Percentiles rank a stretch among this genome's conserved stretches.
Evolutionary conservation across 1,140 invertebrate genomes (phyloP).

Genomic region (Trichonephila inaurata): DNA sequence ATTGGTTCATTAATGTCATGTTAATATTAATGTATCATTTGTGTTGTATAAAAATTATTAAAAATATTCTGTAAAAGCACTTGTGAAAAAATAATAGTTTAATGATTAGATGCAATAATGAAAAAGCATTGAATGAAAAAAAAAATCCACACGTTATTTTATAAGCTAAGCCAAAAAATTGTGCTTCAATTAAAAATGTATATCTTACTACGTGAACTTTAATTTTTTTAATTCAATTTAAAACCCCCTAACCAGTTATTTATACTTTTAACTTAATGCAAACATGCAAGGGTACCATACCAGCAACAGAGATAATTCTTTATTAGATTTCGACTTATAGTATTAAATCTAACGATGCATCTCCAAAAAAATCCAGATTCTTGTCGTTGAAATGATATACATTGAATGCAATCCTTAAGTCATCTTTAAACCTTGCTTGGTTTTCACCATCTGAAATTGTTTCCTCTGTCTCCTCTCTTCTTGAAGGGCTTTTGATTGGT

Average conservation of each 20-base stretch:
- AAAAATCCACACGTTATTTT: too few relatives aligned
- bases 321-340: background rate
- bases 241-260: background rate
- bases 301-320: background rate
- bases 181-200: too few relatives aligned
- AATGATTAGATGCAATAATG: too few relatives aligned
- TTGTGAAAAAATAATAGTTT: background rate
- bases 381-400: slow-evolving; percentile 25
- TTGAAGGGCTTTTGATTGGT: slow-evolving; percentile 72
- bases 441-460: slow-evolving; percentile 50
- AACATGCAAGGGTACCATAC: too few relatives aligned
- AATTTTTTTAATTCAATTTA: too few relatives aligned
- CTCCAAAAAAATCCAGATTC: background rate
- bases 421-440: slow-evolving; percentile 44
- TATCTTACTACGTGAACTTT: too few relatives aligned
- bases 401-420: slow-evolving; percentile 48
- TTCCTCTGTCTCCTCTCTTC: background rate
- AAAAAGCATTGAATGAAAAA: too few relatives aligned
- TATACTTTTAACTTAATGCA: background rate
- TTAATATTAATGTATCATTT: too few relatives aligned
- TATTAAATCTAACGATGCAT: background rate
- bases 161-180: too few relatives aligned
- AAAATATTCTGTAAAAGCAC: too few relatives aligned
- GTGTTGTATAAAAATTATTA: too few relatives aligned
- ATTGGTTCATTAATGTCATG: too few relatives aligned